These are phyloP conservation scores for Drosophila parthenogenetica DNA, from an alignment of 2,888 invertebrate species.

Conservation along the genomic window DNA sequence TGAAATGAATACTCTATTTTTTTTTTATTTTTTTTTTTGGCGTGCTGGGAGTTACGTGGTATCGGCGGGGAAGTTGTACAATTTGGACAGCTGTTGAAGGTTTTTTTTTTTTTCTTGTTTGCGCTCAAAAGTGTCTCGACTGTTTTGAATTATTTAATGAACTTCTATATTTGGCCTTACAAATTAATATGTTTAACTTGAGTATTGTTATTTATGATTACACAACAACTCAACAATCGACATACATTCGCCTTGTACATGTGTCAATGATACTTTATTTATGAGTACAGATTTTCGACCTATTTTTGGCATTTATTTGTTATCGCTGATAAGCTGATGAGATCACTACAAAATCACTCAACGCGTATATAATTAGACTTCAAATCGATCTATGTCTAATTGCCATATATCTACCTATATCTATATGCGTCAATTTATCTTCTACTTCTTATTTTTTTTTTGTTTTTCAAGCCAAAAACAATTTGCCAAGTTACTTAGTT, in stretches of 20 bases:
- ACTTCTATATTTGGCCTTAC: slow-evolving; percentile 64
- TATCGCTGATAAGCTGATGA: slow-evolving; percentile 54
- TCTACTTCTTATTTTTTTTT: background rate
- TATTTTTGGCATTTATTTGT: slow-evolving; percentile 41
- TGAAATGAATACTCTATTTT: slow-evolving; percentile 6
- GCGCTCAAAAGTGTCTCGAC: slow-evolving; percentile 2
- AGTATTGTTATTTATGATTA: slow-evolving; percentile 50
- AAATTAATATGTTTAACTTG: slow-evolving; percentile 49
- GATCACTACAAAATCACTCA: slow-evolving; percentile 53
- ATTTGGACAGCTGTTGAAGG: slow-evolving; percentile 59
- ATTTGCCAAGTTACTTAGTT: slow-evolving; percentile 45
- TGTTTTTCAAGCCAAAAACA: slow-evolving; percentile 5
- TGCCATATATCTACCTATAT: slow-evolving; percentile 25
- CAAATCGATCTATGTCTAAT: slow-evolving; percentile 54
- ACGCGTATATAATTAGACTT: slow-evolving; percentile 1
- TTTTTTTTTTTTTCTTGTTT: slow-evolving; percentile 11
- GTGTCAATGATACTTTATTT: slow-evolving; percentile 45
- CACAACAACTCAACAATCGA: slow-evolving; percentile 27
- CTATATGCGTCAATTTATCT: slow-evolving; percentile 1
- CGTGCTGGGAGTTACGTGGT: too few species aligned
- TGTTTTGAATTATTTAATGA: slow-evolving; percentile 58
- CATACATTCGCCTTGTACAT: slow-evolving; percentile 27
- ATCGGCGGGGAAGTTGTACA: slow-evolving; percentile 16
- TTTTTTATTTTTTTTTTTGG: slow-evolving; percentile 1
- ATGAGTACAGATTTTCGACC: slow-evolving; percentile 47